phyloP scores from a whole-genome alignment of 2,113 vertebrate species.

The Sylvietta virens region DNA sequence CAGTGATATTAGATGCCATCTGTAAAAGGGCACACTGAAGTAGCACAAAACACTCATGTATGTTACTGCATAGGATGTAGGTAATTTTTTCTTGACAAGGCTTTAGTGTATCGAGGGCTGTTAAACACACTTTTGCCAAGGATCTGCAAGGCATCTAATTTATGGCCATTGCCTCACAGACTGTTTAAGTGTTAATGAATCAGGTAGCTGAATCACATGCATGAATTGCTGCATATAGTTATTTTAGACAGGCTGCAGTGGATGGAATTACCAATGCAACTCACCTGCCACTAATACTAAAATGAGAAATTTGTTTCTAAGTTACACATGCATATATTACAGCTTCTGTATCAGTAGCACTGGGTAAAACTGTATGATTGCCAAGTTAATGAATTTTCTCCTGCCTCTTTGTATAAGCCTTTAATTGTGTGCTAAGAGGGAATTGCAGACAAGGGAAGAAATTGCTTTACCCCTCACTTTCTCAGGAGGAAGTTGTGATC shows the following conservation, averaged over 20 bases:
- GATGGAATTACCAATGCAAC: background rate
- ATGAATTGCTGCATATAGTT: conserved; percentile 13
- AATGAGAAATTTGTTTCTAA: conserved; percentile 25
- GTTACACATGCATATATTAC: background rate
- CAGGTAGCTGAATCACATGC: conserved; percentile 54
- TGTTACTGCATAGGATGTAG: background rate
- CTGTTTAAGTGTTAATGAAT: conserved; percentile 55
- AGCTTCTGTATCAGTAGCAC: background rate
- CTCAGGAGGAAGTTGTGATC: background rate
- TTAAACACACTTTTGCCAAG: conserved; percentile 7
- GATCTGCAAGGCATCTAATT: conserved; percentile 36
- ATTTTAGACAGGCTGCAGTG: conserved; percentile 19
- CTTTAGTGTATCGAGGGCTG: background rate
- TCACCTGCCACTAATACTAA: conserved; percentile 29
- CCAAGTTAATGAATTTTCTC: background rate
- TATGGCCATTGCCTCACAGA: conserved; percentile 18
- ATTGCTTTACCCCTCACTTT: background rate
- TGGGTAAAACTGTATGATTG: background rate
- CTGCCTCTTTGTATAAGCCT: background rate
- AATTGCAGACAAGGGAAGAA: background rate
- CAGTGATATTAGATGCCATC: background rate
- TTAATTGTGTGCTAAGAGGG: background rate
- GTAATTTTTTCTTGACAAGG: background rate
- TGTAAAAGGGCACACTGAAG: background rate
- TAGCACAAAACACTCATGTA: background rate